These are phyloP conservation scores for Diachrysia chrysitis DNA, from an alignment of 2,888 invertebrate species.

Conservation along the genomic window DNA sequence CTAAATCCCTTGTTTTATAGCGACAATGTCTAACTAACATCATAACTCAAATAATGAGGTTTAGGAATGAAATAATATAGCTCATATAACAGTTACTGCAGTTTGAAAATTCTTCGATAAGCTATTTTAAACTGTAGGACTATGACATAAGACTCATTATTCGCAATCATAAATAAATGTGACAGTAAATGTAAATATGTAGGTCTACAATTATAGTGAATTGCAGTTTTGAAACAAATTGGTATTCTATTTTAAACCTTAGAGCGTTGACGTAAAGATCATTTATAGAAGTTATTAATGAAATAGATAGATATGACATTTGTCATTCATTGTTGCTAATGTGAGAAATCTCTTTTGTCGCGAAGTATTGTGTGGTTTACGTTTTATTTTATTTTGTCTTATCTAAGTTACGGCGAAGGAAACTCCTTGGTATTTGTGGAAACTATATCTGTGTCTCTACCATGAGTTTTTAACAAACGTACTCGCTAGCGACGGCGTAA, in stretches of 20 bases:
- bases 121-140: background rate
- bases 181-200: no score
- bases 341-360: constrained; percentile 16
- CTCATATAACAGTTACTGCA: background rate
- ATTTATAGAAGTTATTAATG: background rate
- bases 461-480: no score
- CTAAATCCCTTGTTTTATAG: background rate
- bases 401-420: background rate
- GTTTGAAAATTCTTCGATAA: background rate
- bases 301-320: background rate
- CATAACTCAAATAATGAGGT: background rate
- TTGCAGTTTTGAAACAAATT: background rate
- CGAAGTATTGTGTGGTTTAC: background rate
- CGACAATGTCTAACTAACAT: no score
- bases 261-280: background rate
- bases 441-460: background rate
- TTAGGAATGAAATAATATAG: background rate
- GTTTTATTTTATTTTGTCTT: background rate
- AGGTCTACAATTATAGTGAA: background rate
- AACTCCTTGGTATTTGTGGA: background rate
- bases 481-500: no score
- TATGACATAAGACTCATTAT: background rate
- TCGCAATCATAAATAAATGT: background rate
- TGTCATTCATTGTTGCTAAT: constrained; percentile 17
- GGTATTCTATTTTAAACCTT: constrained; percentile 4